These are phyloP conservation scores for Hipposideros larvatus DNA, from an alignment of 2,797 vertebrate genomes.

Conservation along the genomic window DNA sequence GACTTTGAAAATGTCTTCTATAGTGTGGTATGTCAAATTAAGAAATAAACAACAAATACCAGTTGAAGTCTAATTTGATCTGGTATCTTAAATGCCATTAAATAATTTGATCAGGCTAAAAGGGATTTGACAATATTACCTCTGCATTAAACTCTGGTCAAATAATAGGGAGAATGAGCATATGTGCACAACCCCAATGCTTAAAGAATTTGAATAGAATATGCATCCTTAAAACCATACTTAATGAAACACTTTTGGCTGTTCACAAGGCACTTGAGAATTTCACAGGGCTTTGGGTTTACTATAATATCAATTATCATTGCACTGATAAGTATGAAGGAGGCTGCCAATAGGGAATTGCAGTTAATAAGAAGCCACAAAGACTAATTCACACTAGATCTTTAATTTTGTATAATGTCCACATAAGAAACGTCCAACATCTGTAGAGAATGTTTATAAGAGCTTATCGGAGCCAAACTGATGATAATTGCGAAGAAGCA, in stretches of 20 bases:
- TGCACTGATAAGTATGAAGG: not conserved
- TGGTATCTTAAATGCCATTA: not conserved
- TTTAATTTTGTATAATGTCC: not conserved
- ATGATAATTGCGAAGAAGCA: too few relatives aligned
- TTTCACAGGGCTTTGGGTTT: not conserved
- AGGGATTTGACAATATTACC: not conserved
- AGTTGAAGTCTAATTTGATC: not conserved
- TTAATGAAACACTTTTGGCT: not conserved
- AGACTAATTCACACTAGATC: not conserved
- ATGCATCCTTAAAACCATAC: not conserved
- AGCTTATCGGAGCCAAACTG: too few relatives aligned
- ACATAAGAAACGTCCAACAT: too few relatives aligned
- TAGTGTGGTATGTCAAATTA: not conserved
- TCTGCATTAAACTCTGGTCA: not conserved
- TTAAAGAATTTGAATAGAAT: not conserved
- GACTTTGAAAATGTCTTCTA: constrained; percentile 22
- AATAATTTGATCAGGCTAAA: not conserved
- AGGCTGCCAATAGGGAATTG: not conserved
- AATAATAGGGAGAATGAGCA: not conserved
- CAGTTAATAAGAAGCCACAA: not conserved
- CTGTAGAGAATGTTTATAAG: too few relatives aligned
- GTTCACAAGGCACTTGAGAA: not conserved
- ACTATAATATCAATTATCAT: constrained; percentile 5
- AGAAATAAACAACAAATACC: constrained; percentile 51
- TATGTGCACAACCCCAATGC: not conserved